Base-by-base conservation (phyloP, 2,797 vertebrate genomes). In the Pampus argenteus region DNA sequence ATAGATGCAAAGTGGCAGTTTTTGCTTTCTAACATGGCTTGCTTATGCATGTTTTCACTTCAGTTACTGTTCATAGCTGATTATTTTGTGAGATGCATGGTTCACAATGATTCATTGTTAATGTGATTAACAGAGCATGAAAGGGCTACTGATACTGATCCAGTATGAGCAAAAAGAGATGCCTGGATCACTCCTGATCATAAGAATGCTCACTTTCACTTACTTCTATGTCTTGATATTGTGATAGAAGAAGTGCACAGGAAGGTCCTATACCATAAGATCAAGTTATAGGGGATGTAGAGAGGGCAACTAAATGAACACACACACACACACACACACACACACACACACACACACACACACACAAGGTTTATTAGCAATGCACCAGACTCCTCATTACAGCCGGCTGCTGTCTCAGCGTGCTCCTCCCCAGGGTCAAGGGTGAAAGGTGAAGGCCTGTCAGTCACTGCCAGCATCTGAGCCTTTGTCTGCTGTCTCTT, bases 381-480 rank as follows among this genome's bases (percentile, higher is more conserved):
- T 74, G 61, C 67, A 82, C 48, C 71, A 70, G 57, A 78, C 68
- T 64, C 66, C 66, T 79, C 71, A 74, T 79, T 70, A 74, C 4
- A 51, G 49, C 48, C 47, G 61, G 49, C 71, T 74, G 77, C 71
- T 70, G 71, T 56, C 66, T 55, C 55, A 25, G 55, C 40, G 56
- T 9, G 34, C 66, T 60, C 61, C 61, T 66, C 66, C 60, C 45
- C 23, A 29, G 59, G 70, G 70, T 79, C 54, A 79, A 58, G 45
- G 77, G 60, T 79, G 66, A 70, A 79, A 79, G 77, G 77, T 74
- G 52, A 79, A 74, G 59, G 77, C 63, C 71, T 45, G 71, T 61
- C 71, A 70, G 71, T 70, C 71, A 63, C 13, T 23, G 59, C 26
- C 57, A 44, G 49, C 11, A 57, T 64, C 71, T 69, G 26, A 50